Conservation (phyloP, 2,113 vertebrate species). For the Phylloscopus whistleri region DNA sequence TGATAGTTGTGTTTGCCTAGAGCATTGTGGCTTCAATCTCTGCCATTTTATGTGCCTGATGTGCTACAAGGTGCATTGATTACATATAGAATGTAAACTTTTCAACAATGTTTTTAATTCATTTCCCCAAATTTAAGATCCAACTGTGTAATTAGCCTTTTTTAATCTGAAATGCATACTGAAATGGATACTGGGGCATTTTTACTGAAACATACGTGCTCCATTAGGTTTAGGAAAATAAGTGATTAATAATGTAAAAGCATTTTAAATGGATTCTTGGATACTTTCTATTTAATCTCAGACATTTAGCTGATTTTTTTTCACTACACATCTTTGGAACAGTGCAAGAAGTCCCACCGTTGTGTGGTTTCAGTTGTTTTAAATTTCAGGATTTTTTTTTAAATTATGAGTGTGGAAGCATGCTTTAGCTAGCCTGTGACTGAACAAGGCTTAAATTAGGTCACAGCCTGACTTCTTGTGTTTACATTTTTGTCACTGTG, state of each 20-base stretch:
- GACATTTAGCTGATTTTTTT: not conserved
- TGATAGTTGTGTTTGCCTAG: not conserved
- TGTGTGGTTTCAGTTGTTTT: not conserved
- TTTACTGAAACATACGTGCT: not conserved
- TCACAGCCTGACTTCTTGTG: not conserved
- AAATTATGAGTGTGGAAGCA: not conserved
- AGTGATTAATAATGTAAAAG: not conserved
- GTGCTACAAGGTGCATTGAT: not conserved
- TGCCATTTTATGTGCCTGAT: accelerated
- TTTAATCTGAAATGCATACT: not conserved
- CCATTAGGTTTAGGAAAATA: not conserved
- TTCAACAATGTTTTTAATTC: not conserved
- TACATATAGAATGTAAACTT: not conserved
- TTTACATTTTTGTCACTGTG: not conserved
- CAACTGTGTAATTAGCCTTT: not conserved
- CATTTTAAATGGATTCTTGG: not conserved
- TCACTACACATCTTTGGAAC: not conserved
- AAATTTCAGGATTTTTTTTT: not conserved
- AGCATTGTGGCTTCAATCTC: not conserved
- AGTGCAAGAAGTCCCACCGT: not conserved
- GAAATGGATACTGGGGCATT: not conserved
- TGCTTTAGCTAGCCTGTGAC: not conserved
- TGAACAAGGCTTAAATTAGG: not conserved
- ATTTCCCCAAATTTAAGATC: not conserved
- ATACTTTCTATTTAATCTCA: not conserved